Base-by-base conservation (phyloP, 2,113 vertebrate species). In the Clupea harengus region DNA sequence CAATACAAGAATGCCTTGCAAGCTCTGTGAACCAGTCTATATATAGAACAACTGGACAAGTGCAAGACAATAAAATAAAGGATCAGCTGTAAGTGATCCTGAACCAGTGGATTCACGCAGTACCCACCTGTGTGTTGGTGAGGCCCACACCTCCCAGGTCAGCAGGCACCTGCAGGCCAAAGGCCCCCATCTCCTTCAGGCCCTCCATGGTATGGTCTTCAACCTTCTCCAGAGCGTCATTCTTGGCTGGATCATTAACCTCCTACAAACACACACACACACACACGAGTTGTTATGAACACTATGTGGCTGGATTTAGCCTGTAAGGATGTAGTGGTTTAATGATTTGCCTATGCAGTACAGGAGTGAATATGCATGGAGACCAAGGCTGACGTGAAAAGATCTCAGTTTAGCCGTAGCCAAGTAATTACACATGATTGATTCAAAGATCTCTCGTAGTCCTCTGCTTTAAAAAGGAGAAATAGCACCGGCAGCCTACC, bases 121-220 rank as follows among this genome's bases (percentile, higher is more conserved):
- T 78, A 15, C 86, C 91, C 75, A 98, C 97, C 96, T 98, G 97
- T 2, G 96, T 97, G 92, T 98, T 98, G 82, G 91, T 92, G 86
- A 98, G 96, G 9, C 97, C 97, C 3, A 98, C 89, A 0, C 97
- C 97, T 0, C 96, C 95, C 20, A 96, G 91, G 10, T 97, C 95
- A 13, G 89, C 91, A 1, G 97, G 97, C 54, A 98, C 94, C 90
- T 98, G 97, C 84, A 98, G 92, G 7, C 97, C 97, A 50, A 98
- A 98, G 4, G 96, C 96, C 5, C 97, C 97, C 91, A 98, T 92
- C 86, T 97, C 96, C 88, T 97, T 98, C 86, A 98, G 93, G 2
- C 97, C 96, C 82, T 95, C 81, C 94, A 97, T 92, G 15, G 96
- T 96, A 46, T 89, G 87, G 9, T 97, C 96, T 60, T 98, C 97